Conservation (phyloP, 2,797 vertebrate species). For the Sphaeramia orbicularis region DNA sequence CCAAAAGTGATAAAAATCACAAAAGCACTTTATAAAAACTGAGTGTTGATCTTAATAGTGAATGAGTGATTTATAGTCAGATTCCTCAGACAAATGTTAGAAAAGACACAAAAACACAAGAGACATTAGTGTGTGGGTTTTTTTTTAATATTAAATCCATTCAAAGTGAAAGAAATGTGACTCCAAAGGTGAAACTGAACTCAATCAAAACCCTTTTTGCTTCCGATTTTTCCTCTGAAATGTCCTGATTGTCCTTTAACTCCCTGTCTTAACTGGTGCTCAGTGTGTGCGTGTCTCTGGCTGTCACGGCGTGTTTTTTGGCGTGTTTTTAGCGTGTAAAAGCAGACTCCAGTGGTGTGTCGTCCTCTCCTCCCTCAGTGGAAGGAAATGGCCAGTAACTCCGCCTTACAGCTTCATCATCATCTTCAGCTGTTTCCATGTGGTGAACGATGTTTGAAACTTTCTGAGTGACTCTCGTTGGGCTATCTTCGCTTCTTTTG, state of each 20-base stretch:
- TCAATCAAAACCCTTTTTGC: background rate
- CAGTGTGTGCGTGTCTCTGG: conserved; percentile 32
- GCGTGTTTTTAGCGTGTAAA: conserved; percentile 41
- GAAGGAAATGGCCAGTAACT: conserved; percentile 63
- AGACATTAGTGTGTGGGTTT: too few relatives aligned
- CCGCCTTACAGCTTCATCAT: conserved; percentile 27
- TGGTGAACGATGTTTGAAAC: conserved; percentile 13
- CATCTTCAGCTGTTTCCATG: conserved; percentile 18
- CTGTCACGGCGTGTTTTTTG: conserved; percentile 27
- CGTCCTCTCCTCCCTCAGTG: conserved; percentile 12
- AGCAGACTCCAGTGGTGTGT: conserved; percentile 29
- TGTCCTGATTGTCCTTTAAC: conserved; percentile 21
- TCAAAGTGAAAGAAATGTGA: background rate
- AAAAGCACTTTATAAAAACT: too few relatives aligned
- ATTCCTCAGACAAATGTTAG: too few relatives aligned
- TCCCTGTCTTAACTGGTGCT: conserved; percentile 29
- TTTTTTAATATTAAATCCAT: too few relatives aligned
- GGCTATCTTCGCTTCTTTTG: conserved; percentile 2
- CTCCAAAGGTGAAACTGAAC: too few relatives aligned
- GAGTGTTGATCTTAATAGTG: too few relatives aligned
- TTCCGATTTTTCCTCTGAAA: background rate
- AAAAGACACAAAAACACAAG: too few relatives aligned
- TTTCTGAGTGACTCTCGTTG: conserved; percentile 13
- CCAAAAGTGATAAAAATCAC: too few relatives aligned
- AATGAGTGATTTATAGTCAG: too few relatives aligned